Conservation (phyloP, 2,113 vertebrate species). For the Callocephalon fimbriatum region DNA sequence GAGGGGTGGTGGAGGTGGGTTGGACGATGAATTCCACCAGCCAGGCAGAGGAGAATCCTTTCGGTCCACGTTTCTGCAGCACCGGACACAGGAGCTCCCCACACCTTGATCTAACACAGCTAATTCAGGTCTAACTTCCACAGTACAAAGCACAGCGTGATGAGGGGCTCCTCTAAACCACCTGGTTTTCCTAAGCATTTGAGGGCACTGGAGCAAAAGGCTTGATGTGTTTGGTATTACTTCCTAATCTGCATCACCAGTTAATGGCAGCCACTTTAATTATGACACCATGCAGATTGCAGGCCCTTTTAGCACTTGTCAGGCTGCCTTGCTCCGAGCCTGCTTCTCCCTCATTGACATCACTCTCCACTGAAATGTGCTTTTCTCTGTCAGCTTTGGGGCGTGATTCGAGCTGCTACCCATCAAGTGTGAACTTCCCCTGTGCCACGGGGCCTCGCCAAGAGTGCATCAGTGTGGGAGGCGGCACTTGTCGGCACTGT, state of each 20-base stretch:
- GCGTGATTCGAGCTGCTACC: neutral
- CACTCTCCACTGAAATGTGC: neutral
- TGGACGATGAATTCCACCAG: neutral
- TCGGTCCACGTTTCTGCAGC: fast-evolving
- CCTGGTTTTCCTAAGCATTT: neutral
- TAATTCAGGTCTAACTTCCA: neutral
- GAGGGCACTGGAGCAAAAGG: neutral
- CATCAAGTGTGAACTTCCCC: neutral
- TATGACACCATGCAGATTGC: neutral
- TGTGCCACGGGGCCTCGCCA: neutral
- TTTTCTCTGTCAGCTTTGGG: slow-evolving; percentile 34
- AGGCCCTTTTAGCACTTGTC: slow-evolving; percentile 36
- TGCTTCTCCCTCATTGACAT: neutral
- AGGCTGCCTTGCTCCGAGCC: neutral
- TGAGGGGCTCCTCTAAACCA: neutral
- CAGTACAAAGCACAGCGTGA: neutral
- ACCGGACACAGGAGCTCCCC: neutral
- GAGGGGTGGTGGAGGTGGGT: neutral
- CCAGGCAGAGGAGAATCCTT: neutral
- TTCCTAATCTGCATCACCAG: neutral
- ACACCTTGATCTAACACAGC: fast-evolving
- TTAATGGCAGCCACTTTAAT: slow-evolving; percentile 21
- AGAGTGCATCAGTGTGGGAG: neutral
- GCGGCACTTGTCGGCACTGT: neutral
- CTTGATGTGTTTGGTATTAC: neutral